Conservation (phyloP, 2,113 vertebrate species). For the Syngnathoides biaculeatus region DNA sequence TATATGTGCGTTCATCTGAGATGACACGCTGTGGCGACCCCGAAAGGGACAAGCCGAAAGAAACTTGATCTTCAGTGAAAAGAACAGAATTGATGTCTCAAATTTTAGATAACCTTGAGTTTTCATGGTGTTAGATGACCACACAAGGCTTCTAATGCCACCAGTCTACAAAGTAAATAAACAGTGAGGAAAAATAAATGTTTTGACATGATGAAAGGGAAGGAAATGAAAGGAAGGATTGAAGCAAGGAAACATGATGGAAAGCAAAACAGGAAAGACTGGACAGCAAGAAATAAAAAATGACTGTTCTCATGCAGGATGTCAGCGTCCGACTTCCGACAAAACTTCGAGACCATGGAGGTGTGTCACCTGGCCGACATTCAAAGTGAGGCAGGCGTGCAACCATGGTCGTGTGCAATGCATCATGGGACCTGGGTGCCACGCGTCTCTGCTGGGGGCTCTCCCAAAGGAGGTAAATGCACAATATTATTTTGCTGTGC, state of each 20-base stretch:
- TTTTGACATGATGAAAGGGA: too few species aligned
- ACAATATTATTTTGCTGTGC: too few species aligned
- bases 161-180: background rate
- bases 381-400: conserved; percentile 17
- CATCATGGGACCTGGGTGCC: conserved; percentile 71
- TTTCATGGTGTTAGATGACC: too few species aligned
- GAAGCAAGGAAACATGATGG: background rate
- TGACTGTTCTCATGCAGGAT: conserved; percentile 60
- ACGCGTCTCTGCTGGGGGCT: conserved; percentile 58
- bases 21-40: too few species aligned
- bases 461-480: conserved; percentile 23
- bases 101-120: too few species aligned
- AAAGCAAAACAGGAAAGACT: background rate
- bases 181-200: background rate
- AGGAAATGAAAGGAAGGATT: too few species aligned
- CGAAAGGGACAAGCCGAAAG: too few species aligned
- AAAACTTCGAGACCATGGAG: conserved; percentile 72
- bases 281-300: background rate
- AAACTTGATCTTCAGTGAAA: too few species aligned
- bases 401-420: conserved; percentile 59
- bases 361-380: conserved; percentile 69
- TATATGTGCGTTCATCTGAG: too few species aligned
- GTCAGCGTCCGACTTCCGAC: conserved; percentile 69
- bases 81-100: too few species aligned
- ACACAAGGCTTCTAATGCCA: background rate